Conservation (phyloP, 2,113 vertebrate species). For the Pteruthius melanotis region DNA sequence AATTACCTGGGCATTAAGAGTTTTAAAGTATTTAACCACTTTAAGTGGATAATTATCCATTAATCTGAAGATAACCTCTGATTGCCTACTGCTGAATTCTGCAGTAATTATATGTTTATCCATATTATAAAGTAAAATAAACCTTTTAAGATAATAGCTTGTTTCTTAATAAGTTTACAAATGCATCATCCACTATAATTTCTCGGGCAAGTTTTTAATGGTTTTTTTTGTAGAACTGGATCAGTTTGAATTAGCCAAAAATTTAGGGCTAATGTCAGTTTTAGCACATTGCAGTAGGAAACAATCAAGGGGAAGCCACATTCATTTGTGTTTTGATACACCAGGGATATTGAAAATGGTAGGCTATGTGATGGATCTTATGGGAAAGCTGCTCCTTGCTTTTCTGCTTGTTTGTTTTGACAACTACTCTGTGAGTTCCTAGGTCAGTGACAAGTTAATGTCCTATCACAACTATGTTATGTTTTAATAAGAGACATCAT, state of each 20-base stretch:
- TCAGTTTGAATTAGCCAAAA: neutral
- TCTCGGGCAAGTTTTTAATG: neutral
- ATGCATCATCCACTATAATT: neutral
- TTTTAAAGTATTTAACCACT: slow-evolving; percentile 36
- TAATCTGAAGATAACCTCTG: slow-evolving; percentile 49
- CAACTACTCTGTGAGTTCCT: neutral
- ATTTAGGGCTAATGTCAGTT: neutral
- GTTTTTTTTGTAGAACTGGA: neutral
- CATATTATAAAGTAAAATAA: slow-evolving; percentile 47
- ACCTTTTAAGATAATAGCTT: slow-evolving; percentile 30
- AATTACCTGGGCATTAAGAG: slow-evolving; percentile 41
- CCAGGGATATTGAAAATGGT: neutral
- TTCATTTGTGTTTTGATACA: neutral
- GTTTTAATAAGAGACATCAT: neutral
- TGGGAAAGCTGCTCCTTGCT: neutral
- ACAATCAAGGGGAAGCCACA: neutral
- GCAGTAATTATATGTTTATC: slow-evolving; percentile 38
- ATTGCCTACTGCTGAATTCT: slow-evolving; percentile 25
- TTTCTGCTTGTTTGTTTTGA: neutral
- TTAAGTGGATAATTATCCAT: slow-evolving; percentile 47
- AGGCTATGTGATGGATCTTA: neutral
- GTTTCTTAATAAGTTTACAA: slow-evolving; percentile 23
- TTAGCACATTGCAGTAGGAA: neutral
- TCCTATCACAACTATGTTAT: neutral
- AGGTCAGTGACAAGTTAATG: neutral